A percentile compares a stretch with the other conserved stretches of the same genome.
These are phyloP conservation scores for Epizoanthus fatuus DNA, from an alignment of 92 coral and sea anemone species.

Conservation along the genomic window DNA sequence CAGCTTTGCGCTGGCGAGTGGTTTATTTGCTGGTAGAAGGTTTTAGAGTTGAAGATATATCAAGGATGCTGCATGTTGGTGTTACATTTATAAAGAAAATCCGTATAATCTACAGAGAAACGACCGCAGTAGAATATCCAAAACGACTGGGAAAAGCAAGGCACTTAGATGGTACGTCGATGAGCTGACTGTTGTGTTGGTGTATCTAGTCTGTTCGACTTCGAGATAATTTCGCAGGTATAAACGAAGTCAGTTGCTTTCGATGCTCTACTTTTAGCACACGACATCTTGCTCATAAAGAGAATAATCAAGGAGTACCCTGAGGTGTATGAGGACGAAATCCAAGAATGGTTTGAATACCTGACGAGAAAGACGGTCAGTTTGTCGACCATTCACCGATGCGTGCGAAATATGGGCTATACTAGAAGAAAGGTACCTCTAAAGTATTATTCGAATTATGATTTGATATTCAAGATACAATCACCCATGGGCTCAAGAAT, in stretches of 20 bases:
- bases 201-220: too few relatives aligned
- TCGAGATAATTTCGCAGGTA: too few relatives aligned
- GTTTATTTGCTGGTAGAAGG: neutral
- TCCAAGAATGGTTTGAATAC: neutral
- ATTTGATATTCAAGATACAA: neutral
- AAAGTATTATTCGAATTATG: too few relatives aligned
- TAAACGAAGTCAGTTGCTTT: too few relatives aligned
- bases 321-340: slow-evolving; percentile 3
- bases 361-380: too few relatives aligned
- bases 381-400: too few relatives aligned
- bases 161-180: neutral
- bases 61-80: neutral
- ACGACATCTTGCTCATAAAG: slow-evolving; percentile 1
- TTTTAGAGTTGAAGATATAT: neutral
- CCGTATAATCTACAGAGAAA: neutral
- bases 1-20: slow-evolving; percentile 10
- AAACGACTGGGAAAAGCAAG: neutral
- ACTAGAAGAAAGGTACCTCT: too few relatives aligned
- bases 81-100: slow-evolving; percentile 4
- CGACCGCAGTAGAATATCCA: neutral
- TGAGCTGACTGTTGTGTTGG: neutral
- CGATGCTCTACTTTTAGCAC: neutral
- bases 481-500: neutral
- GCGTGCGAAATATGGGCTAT: too few relatives aligned
- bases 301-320: neutral